A percentile compares a stretch with the other conserved stretches of the same genome.
Conservation (phyloP, 2,113 vertebrate genomes). For the Cyphomyrus discorhynchus region DNA sequence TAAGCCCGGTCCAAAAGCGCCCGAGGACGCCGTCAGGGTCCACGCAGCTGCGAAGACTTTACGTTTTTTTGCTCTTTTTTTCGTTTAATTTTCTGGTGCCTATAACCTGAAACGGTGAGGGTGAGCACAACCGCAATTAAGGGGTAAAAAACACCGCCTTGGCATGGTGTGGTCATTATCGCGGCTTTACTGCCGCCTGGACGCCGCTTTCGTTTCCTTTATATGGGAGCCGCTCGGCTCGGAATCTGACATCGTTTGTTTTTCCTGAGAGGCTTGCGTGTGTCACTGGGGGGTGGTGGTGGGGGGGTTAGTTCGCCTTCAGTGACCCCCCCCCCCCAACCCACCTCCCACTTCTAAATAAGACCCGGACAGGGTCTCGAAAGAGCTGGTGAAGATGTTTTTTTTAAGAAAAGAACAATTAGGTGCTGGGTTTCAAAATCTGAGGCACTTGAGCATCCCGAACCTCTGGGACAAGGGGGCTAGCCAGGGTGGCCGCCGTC, state of each 20-base stretch:
- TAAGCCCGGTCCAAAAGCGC: constrained; percentile 49
- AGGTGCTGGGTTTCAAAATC: not conserved
- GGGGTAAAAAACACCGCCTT: constrained; percentile 55
- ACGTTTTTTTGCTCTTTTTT: constrained; percentile 17
- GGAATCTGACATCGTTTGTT: constrained; percentile 55
- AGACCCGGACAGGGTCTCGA: not conserved
- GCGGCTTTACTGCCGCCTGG: constrained; percentile 58
- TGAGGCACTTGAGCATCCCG: not conserved
- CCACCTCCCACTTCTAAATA: constrained; percentile 22
- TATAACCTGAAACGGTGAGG: constrained; percentile 62
- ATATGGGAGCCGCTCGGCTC: constrained; percentile 55
- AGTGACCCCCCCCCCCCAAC: constrained; percentile 41
- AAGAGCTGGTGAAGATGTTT: not conserved
- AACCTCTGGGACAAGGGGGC: not conserved
- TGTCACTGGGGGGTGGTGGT: constrained; percentile 18
- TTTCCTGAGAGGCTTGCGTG: constrained; percentile 41
- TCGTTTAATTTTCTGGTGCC: constrained; percentile 32
- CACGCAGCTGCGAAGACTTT: constrained; percentile 60
- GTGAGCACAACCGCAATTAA: constrained; percentile 59
- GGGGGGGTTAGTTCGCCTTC: constrained; percentile 43
- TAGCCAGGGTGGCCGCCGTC: not conserved
- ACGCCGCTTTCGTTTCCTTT: constrained; percentile 63
- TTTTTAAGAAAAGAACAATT: not conserved
- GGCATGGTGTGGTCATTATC: constrained; percentile 68
- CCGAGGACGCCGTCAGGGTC: constrained; percentile 59